Base-by-base conservation (phyloP, 92 coral and sea anemone species). In the Nematostella vectensis region DNA sequence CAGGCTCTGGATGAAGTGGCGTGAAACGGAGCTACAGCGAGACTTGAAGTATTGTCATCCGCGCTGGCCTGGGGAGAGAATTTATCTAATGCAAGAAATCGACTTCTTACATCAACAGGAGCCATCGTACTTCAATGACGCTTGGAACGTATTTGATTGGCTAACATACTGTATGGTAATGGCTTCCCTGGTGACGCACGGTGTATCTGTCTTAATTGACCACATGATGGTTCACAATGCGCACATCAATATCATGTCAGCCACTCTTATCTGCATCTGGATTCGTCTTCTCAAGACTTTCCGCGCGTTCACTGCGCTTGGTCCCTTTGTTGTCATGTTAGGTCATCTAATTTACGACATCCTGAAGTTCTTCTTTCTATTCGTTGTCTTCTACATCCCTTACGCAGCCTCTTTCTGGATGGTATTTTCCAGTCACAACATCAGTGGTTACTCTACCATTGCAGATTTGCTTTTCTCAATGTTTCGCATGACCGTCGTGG, bases 401-500 rank as follows among this genome's bases (percentile, higher is more conserved):
- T 89, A 89, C 64, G 91, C 97, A 28, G 97, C 89, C 47, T 87
- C 97, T 31, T 89, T 89, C 65, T 89, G 97, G 97, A 89, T 89
- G 87, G 69, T 89, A 25, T 89, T 89, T 50, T 80, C 93, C 3
- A 65, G 52, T 25, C 79, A 78, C 22, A 59, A 67, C 26, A 71
- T 89, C 30, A 48, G 63, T 27, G 97, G 97, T 1, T 89, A 89
- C 50, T 69, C 95, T 2, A 56, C 62, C 2, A 68, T 85, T 12
- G 54, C 77, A 11, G 97, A 85, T 36, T 42, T 89, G 49, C 63
- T 89, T 3, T 87, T 61, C 62, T 80, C 82, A 66, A 89, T 89
- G 94, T 85, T 89, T 55, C 70, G 97, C 3, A 85, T 89, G 95
- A 89, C 97, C 0, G 95, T 89, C 26, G 97, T 89, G 4, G 95